Percentiles rank a stretch among this genome's conserved stretches.
These are phyloP conservation scores for Amazona finschi DNA, from an alignment of 2,797 vertebrate genomes.

Conservation along the genomic window DNA sequence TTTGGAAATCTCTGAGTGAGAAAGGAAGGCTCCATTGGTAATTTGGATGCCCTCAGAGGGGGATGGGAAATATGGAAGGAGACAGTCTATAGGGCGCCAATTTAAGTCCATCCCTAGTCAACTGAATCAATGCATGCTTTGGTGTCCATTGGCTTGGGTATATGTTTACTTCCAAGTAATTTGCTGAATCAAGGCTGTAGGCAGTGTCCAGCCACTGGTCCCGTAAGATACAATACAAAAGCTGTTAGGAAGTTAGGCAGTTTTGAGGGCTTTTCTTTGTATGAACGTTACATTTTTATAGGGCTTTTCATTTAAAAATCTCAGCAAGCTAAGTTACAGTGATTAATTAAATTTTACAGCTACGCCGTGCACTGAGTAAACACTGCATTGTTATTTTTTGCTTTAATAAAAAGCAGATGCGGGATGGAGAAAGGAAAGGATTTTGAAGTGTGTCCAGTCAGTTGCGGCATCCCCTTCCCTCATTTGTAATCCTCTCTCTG, in stretches of 20 bases:
- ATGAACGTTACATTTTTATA: conserved; percentile 19
- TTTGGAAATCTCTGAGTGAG: not conserved
- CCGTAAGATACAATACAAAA: not conserved
- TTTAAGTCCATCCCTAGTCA: not conserved
- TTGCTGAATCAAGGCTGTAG: not conserved
- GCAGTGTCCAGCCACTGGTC: not conserved
- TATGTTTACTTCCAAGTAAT: not conserved
- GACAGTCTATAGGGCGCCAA: not conserved
- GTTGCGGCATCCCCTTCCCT: not conserved
- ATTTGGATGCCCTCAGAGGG: not conserved
- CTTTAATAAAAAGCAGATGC: conserved; percentile 44
- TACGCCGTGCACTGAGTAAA: not conserved
- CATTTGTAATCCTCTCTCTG: conserved; percentile 3
- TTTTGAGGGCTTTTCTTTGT: conserved; percentile 31
- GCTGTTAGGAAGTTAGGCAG: conserved; percentile 5
- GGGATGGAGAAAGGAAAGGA: not conserved
- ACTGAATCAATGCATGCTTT: not conserved
- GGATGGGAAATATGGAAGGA: not conserved
- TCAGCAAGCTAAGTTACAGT: conserved; percentile 32
- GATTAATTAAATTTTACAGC: conserved; percentile 63
- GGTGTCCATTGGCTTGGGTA: not conserved
- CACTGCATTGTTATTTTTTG: conserved; percentile 13
- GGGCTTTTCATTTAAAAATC: conserved; percentile 30
- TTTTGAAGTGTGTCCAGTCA: conserved; percentile 19
- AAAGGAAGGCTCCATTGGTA: not conserved